Evolutionary conservation across 2,797 vertebrate species (phyloP).

Genomic region (Acanthiza pusilla): DNA sequence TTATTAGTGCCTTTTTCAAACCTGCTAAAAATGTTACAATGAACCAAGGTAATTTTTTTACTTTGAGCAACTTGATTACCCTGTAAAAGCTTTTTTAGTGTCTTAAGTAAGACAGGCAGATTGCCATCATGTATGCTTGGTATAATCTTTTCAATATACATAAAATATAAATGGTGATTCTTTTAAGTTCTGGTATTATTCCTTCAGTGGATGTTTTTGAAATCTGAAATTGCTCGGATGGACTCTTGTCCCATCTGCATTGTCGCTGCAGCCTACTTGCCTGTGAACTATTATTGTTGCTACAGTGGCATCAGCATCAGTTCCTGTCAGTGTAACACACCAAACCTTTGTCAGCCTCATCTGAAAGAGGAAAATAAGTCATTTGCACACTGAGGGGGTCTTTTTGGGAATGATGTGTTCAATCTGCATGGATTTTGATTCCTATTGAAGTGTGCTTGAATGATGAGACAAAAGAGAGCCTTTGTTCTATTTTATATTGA

Average conservation of each 20-base stretch:
- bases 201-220: neutral
- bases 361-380: neutral
- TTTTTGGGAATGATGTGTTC: neutral
- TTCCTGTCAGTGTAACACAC: neutral
- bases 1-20: neutral
- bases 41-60: neutral
- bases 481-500: neutral
- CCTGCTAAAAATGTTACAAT: neutral
- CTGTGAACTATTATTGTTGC: neutral
- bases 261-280: neutral
- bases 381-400: neutral
- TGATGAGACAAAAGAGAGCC: neutral
- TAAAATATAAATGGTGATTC: neutral
- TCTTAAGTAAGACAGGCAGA: neutral
- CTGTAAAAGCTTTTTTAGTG: neutral
- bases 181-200: neutral
- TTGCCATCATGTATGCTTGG: neutral
- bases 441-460: neutral
- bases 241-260: fast-evolving
- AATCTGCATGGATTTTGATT: neutral
- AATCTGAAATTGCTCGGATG: neutral
- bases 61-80: neutral
- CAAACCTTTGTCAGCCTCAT: neutral
- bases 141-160: neutral
- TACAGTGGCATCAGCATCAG: neutral